Evolutionary conservation across 1,140 invertebrate genomes (phyloP), one percentile per base, ranked within the genome.

Genomic region (Magallana ariakensis): DNA sequence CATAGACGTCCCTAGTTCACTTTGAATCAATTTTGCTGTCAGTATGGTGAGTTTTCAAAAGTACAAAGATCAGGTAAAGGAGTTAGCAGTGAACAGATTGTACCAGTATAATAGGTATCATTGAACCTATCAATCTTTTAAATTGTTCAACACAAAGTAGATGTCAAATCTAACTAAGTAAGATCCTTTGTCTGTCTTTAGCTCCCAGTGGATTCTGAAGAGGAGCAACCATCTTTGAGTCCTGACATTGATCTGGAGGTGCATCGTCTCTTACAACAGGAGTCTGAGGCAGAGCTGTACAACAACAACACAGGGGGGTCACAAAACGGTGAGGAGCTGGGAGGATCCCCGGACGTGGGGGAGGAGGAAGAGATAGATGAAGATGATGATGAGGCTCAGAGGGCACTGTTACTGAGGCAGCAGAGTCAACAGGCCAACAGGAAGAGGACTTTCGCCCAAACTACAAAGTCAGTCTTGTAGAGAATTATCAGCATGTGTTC

Each of bases 351-450:
- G 15, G 84, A 85, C 11, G 86, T 70, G 80, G 57, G 83, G n/a
- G 84, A 85, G 13, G 86, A 83, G 46, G 83, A 80, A 66, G 54
- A 83, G 13, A 60, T 11, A 70, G 80, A 85, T 53, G 57, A 87
- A 19, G 62, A 84, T 80, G 19, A 84, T 53, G 55, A 87, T 62
- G 66, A 55, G 10, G 13, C 46, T n/a, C 56, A 80, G 84, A 55
- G 75, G 83, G 62, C 55, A 13, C 81, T 22, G 84, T 81, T 46
- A 56, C 26, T 70, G 26, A 75, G 53, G n/a, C 53, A 80, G 19
- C 84, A 85, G 66, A 85, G 22, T 56, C 46, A 80, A 53, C 66
- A 13, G 66, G 33, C 22, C 22, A 75, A 75, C 22, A 75, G 66
- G 22, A 75, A 75, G 66, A 75, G 66, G 66, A 26, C 22, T 5